Percentiles rank a stretch among this genome's conserved stretches.
phyloP scores from a whole-genome alignment of 2,797 vertebrate genomes.

The Columba guinea region DNA sequence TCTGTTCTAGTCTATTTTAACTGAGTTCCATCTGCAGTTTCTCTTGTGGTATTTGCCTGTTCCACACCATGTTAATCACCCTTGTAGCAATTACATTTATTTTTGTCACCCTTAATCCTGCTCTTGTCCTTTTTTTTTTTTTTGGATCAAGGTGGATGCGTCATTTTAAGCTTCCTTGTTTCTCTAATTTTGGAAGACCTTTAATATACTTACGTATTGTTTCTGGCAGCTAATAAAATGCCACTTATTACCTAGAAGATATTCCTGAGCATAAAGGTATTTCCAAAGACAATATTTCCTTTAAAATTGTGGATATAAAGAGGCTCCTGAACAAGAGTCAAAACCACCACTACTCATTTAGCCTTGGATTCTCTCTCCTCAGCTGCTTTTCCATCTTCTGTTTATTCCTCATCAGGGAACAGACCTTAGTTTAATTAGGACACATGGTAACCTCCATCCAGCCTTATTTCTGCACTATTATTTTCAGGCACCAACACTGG shows the following conservation, averaged over 20 bases:
- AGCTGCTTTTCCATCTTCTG: neutral
- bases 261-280: neutral
- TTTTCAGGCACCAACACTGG: neutral
- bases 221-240: constrained; percentile 36
- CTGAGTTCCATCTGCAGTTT: constrained; percentile 37
- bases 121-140: neutral
- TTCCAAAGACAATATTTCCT: constrained; percentile 52
- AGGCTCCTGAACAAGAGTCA: neutral
- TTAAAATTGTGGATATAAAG: neutral
- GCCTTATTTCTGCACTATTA: neutral
- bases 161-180: neutral
- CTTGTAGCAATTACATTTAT: constrained; percentile 20
- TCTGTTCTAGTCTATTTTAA: constrained; percentile 17
- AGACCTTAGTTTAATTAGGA: neutral
- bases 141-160: neutral
- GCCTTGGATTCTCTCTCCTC: neutral
- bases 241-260: constrained; percentile 19
- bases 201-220: neutral
- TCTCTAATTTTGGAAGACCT: neutral
- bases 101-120: constrained; percentile 13
- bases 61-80: constrained; percentile 7
- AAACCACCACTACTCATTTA: neutral
- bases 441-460: neutral
- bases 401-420: neutral
- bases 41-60: constrained; percentile 26